These are phyloP conservation scores for Deroplatys truncata DNA, from an alignment of 2,888 invertebrate genomes.

Conservation along the genomic window DNA sequence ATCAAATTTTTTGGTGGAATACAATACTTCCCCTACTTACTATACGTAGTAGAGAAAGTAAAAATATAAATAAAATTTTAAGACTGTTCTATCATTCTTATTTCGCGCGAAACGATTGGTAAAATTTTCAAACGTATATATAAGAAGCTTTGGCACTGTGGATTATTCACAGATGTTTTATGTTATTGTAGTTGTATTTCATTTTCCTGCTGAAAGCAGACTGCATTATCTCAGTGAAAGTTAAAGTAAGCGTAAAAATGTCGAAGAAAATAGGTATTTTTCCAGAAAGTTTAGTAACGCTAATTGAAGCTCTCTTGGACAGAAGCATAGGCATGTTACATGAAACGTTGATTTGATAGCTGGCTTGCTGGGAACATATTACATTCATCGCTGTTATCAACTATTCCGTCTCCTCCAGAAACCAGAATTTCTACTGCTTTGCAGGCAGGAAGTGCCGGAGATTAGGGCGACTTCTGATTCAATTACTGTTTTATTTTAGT, in stretches of 20 bases:
- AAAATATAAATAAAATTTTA: too few relatives aligned
- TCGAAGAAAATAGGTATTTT: not conserved
- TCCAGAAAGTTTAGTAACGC: not conserved
- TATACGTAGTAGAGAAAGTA: too few relatives aligned
- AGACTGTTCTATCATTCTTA: too few relatives aligned
- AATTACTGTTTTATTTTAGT: too few relatives aligned
- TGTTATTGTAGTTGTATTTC: too few relatives aligned
- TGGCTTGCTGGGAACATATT: not conserved
- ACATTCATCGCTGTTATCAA: not conserved
- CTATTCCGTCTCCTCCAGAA: not conserved
- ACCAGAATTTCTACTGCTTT: not conserved
- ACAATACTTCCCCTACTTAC: too few relatives aligned
- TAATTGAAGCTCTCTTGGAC: not conserved
- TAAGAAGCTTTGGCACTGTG: too few relatives aligned
- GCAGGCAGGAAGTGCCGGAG: not conserved
- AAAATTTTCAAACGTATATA: too few relatives aligned
- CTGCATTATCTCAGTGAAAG: not conserved
- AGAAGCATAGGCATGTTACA: not conserved
- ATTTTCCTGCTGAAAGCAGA: not conserved
- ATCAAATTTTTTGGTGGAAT: too few relatives aligned
- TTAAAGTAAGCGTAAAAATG: not conserved
- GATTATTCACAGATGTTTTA: too few relatives aligned
- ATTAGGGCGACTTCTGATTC: not conserved
- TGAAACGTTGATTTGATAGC: not conserved
- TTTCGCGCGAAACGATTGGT: too few relatives aligned